These are phyloP conservation scores for Eubucco bourcierii DNA, from an alignment of 2,113 vertebrate species.

Conservation along the genomic window DNA sequence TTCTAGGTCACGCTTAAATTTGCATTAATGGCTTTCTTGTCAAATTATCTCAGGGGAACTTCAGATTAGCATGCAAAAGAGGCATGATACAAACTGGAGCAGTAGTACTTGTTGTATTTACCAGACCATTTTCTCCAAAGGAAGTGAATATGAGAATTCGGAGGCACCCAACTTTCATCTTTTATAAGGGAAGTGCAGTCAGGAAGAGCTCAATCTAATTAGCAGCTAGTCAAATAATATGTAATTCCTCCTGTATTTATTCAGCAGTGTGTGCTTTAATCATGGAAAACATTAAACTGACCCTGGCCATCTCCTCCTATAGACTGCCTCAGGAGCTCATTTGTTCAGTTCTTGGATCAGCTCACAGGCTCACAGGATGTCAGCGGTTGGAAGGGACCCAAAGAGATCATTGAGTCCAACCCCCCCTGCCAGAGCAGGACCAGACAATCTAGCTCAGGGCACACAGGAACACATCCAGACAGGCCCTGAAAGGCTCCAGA, in stretches of 20 bases:
- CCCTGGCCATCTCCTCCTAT: background rate
- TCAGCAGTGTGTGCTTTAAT: constrained; percentile 50
- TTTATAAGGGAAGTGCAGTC: background rate
- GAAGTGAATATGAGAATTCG: constrained; percentile 6
- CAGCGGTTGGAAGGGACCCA: no score
- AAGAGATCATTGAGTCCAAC: no score
- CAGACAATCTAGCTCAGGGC: no score
- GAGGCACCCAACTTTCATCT: constrained; percentile 22
- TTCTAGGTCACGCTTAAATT: constrained; percentile 57
- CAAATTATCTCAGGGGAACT: constrained; percentile 55
- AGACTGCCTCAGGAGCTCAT: constrained; percentile 3
- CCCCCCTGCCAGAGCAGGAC: no score
- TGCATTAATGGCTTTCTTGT: constrained; percentile 61
- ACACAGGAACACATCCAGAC: no score
- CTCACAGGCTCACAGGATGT: background rate
- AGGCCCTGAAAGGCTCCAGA: no score
- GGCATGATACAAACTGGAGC: background rate
- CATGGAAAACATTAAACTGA: constrained; percentile 39
- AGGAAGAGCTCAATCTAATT: constrained; percentile 20
- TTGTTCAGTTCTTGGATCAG: constrained; percentile 29
- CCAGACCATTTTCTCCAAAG: constrained; percentile 16
- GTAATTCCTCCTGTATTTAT: constrained; percentile 28
- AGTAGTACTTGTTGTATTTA: constrained; percentile 33
- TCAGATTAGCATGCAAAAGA: constrained; percentile 8
- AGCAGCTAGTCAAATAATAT: constrained; percentile 44